A percentile compares a stretch with the other conserved stretches of the same genome.
phyloP scores from a whole-genome alignment of 1,140 invertebrate genomes.

The Plectrocnemia conspersa region DNA sequence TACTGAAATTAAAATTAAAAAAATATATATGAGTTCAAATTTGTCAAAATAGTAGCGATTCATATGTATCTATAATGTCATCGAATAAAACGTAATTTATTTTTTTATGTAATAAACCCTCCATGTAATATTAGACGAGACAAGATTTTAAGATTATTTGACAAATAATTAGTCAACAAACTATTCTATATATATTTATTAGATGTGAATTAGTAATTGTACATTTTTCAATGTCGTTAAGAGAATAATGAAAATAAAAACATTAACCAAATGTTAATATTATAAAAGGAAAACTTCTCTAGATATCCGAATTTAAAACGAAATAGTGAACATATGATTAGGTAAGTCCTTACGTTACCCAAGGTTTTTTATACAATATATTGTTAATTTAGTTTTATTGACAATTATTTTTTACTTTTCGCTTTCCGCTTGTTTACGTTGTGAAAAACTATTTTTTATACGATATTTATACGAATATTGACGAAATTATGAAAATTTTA shows the following conservation, averaged over 20 bases:
- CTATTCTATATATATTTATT: constrained; percentile 28
- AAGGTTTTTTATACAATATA: no score
- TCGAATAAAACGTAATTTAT: no score
- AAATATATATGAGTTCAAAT: no score
- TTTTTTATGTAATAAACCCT: constrained; percentile 17
- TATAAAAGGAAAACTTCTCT: constrained; percentile 40
- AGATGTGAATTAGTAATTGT: constrained; percentile 35
- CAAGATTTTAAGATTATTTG: constrained; percentile 6
- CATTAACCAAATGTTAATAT: constrained; percentile 26
- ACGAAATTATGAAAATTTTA: constrained; percentile 19
- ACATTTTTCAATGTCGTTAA: constrained; percentile 32
- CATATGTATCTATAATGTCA: no score
- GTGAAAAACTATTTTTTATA: constrained; percentile 12
- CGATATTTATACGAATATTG: constrained; percentile 22
- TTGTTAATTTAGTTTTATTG: constrained; percentile 11
- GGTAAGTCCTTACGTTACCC: constrained; percentile 19
- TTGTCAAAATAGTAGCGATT: no score
- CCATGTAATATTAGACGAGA: constrained; percentile 24
- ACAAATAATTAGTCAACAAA: constrained; percentile 15
- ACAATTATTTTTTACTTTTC: constrained; percentile 12
- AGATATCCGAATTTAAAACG: constrained; percentile 45
- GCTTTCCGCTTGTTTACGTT: constrained; percentile 17
- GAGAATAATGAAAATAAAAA: constrained; percentile 23
- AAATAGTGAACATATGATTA: constrained; percentile 25
- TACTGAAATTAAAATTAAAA: no score